These are phyloP conservation scores for Chalcosyrphus nemorum DNA, from an alignment of 2,888 invertebrate species.

Conservation along the genomic window DNA sequence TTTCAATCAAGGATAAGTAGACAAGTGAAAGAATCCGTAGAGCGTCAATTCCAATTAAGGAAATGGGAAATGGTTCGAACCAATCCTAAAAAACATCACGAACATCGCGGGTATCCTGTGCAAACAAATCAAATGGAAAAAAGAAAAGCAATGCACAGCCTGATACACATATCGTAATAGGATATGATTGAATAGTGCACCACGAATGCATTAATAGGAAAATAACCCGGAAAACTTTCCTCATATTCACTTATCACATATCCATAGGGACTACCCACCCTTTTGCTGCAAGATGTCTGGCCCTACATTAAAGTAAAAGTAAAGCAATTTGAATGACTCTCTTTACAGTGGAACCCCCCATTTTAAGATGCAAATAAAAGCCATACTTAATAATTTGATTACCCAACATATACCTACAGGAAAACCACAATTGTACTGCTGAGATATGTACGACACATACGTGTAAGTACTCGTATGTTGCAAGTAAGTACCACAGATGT, in stretches of 20 bases:
- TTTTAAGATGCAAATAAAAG: slow-evolving; percentile 47
- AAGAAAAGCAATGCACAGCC: too few relatives aligned
- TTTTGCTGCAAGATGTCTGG: neutral
- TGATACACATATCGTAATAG: neutral
- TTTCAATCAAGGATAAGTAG: too few relatives aligned
- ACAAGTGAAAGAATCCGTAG: too few relatives aligned
- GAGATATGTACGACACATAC: slow-evolving; percentile 5
- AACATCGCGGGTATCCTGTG: too few relatives aligned
- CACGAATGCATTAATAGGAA: neutral
- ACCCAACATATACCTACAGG: slow-evolving; percentile 43
- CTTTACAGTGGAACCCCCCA: slow-evolving; percentile 21
- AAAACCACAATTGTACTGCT: slow-evolving; percentile 37
- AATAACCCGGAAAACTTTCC: neutral
- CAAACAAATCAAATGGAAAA: too few relatives aligned
- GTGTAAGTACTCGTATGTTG: neutral
- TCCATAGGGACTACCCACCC: neutral
- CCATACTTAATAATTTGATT: slow-evolving; percentile 62
- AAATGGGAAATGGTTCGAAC: too few relatives aligned
- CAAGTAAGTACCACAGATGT: slow-evolving; percentile 48
- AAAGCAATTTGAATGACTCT: slow-evolving; percentile 37
- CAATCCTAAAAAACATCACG: too few relatives aligned
- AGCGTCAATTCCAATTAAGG: too few relatives aligned
- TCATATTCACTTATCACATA: neutral
- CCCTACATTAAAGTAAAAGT: neutral
- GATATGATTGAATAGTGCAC: neutral